Evolutionary conservation across 2,113 vertebrate genomes (phyloP).

Genomic region (Daubentonia madagascariensis): DNA sequence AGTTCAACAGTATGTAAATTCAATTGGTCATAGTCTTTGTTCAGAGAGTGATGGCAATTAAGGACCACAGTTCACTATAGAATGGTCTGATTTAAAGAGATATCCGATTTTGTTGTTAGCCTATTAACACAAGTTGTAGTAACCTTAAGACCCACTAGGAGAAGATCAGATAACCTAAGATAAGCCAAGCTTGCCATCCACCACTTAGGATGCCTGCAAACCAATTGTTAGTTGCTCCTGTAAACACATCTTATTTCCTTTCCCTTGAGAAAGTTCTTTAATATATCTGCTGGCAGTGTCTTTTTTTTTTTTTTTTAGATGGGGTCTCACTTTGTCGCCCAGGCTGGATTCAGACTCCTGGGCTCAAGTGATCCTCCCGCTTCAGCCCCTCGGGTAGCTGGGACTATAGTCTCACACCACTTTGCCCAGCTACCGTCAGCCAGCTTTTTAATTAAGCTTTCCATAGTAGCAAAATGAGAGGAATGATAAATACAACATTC

Average conservation of each 20-base stretch:
- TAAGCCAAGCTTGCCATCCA: background rate
- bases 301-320: background rate
- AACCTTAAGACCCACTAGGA: background rate
- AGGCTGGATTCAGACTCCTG: no score
- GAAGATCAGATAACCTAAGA: background rate
- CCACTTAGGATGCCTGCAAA: background rate
- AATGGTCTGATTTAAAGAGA: background rate
- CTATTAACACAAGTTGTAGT: background rate
- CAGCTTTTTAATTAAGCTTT: background rate
- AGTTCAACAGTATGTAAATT: background rate
- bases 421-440: background rate
- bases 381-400: no score
- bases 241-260: background rate
- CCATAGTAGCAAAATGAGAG: background rate
- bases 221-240: background rate
- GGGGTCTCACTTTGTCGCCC: no score
- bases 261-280: background rate
- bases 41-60: background rate
- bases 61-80: background rate
- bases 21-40: background rate
- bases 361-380: no score
- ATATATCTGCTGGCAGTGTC: background rate
- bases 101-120: background rate
- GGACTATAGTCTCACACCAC: background rate
- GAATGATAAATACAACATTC: background rate